Evolutionary conservation across 2,797 vertebrate genomes (phyloP).

Genomic region (Streptopelia turtur): DNA sequence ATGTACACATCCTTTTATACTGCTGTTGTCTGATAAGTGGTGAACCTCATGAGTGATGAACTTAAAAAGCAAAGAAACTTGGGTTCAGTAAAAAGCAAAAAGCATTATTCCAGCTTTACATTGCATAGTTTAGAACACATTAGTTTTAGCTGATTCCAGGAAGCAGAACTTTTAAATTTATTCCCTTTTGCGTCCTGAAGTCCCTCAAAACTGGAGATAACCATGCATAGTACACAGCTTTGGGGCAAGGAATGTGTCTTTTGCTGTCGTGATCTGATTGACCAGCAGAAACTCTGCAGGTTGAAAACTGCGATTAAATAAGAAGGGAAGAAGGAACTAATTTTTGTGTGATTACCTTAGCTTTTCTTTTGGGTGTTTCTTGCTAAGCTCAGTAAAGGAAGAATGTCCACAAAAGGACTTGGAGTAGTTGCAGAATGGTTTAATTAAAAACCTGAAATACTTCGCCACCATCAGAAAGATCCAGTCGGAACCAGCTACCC

Average conservation of each 20-base stretch:
- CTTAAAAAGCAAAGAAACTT: not conserved
- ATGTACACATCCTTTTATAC: not conserved
- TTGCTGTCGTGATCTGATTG: not conserved
- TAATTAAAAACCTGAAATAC: not conserved
- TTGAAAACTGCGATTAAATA: not conserved
- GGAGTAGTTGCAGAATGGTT: constrained; percentile 17
- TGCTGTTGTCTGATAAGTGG: not conserved
- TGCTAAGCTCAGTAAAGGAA: not conserved
- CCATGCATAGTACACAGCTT: not conserved
- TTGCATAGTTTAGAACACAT: rapidly evolving
- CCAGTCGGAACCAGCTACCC: not conserved
- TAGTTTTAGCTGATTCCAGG: not conserved
- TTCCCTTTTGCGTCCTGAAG: not conserved
- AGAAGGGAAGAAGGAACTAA: not conserved
- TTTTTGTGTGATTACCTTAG: not conserved
- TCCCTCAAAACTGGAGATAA: not conserved
- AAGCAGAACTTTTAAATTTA: not conserved
- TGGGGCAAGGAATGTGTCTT: not conserved
- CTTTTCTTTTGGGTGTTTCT: not conserved
- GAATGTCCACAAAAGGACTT: not conserved
- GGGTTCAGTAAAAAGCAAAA: not conserved
- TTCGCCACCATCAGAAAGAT: not conserved
- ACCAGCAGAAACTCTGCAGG: not conserved
- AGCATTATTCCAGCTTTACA: not conserved
- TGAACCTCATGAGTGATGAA: not conserved